Evolutionary conservation across 1,140 invertebrate species (phyloP).

Genomic region (Papilio dardanus): DNA sequence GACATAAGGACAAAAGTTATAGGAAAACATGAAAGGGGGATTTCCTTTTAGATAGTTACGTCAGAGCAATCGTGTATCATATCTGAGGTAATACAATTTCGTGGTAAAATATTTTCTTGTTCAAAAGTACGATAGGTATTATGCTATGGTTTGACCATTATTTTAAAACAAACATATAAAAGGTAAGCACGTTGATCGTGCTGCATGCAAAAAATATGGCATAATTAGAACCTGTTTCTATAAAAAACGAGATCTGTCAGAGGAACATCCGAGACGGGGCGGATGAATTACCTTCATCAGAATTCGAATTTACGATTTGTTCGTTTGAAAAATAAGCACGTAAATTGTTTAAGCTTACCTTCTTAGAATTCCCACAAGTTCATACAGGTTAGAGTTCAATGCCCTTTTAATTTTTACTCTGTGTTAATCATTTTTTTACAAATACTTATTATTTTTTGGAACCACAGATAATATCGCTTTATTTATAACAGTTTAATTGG

Average conservation of each 20-base stretch:
- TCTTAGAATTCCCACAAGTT: constrained; percentile 4
- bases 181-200: background rate
- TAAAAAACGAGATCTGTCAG: constrained; percentile 10
- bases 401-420: constrained; percentile 7
- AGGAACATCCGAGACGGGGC: background rate
- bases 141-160: background rate
- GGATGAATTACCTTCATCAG: background rate
- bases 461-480: background rate
- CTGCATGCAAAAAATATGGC: background rate
- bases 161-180: background rate
- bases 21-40: too few relatives aligned
- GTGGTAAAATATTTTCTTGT: too few relatives aligned
- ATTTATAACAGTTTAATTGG: background rate
- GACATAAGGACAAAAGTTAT: too few relatives aligned
- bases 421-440: background rate
- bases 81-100: too few relatives aligned
- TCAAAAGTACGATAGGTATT: too few relatives aligned
- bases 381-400: constrained; percentile 5
- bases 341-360: background rate
- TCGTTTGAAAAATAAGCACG: background rate
- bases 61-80: too few relatives aligned
- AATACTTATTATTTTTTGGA: background rate
- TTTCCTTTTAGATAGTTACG: too few relatives aligned
- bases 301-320: constrained; percentile 9
- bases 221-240: constrained; percentile 12